Evolutionary conservation across 2,888 invertebrate species (phyloP).

Genomic region (Clitarchus hookeri): DNA sequence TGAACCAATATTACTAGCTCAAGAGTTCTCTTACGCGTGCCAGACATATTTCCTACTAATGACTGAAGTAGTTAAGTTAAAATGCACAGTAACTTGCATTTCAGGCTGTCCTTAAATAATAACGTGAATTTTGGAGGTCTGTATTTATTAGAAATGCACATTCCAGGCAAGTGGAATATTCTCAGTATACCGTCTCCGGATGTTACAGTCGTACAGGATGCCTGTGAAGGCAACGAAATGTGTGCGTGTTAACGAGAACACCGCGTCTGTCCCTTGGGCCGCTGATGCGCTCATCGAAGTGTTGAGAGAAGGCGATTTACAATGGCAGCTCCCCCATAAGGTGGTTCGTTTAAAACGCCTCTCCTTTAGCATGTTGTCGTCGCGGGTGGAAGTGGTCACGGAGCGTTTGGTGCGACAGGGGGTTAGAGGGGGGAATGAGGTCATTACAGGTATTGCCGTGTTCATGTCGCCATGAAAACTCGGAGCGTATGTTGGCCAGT

Average conservation of each 20-base stretch:
- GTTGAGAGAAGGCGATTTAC: slow-evolving; percentile 9
- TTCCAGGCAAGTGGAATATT: too few relatives aligned
- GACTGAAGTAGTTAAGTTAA: too few relatives aligned
- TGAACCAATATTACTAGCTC: too few relatives aligned
- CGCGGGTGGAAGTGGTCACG: too few relatives aligned
- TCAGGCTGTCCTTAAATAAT: too few relatives aligned
- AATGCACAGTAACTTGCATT: too few relatives aligned
- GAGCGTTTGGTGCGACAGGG: not conserved
- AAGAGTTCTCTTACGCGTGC: too few relatives aligned
- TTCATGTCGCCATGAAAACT: slow-evolving; percentile 2
- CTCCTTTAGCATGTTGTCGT: not conserved
- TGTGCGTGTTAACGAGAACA: not conserved
- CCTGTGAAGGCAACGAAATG: not conserved
- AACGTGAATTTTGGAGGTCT: too few relatives aligned
- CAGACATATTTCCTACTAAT: too few relatives aligned
- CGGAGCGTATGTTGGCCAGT: slow-evolving; percentile 1
- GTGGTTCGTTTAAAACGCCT: slow-evolving; percentile 14
- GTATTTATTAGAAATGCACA: too few relatives aligned
- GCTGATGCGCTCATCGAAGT: not conserved
- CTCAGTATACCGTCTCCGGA: too few relatives aligned
- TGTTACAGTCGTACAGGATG: too few relatives aligned
- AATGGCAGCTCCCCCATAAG: not conserved
- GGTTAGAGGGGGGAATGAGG: not conserved
- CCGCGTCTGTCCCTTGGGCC: not conserved
- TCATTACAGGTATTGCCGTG: slow-evolving; percentile 9